Conservation (phyloP, 2,113 vertebrate species). For the Campylomormyrus tamandua region DNA sequence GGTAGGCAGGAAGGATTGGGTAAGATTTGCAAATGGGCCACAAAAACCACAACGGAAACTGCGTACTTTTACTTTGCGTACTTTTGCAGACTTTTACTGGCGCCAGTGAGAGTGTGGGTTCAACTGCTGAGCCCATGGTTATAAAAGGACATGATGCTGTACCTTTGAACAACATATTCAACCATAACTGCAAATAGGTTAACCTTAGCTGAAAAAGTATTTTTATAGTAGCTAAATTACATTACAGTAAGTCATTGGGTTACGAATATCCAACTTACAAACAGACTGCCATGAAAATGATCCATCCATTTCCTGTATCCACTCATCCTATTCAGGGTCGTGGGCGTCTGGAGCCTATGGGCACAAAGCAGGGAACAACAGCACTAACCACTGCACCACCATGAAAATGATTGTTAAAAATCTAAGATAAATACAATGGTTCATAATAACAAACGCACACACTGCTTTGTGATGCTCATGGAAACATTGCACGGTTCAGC, state of each 20-base stretch:
- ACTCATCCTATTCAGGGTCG: too few species aligned
- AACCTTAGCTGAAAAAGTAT: not conserved
- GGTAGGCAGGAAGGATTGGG: not conserved
- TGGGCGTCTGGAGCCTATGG: too few species aligned
- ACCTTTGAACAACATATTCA: not conserved
- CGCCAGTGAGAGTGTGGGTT: not conserved
- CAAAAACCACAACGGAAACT: not conserved
- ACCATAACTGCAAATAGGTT: not conserved
- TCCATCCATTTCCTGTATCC: too few species aligned
- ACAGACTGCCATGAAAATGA: not conserved
- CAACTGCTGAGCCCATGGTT: not conserved
- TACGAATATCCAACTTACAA: not conserved
- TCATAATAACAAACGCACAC: not conserved
- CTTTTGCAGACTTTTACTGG: not conserved
- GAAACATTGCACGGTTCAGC: not conserved
- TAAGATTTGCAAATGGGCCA: not conserved
- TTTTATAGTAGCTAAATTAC: not conserved
- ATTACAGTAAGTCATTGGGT: not conserved
- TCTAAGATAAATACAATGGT: not conserved
- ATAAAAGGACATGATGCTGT: not conserved
- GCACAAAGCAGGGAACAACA: too few species aligned
- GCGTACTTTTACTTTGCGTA: not conserved
- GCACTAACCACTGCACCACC: not conserved
- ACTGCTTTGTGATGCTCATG: not conserved
- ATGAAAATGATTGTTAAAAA: not conserved